Conservation (phyloP, 2,113 vertebrate species). For the Ceyx margarethae region DNA sequence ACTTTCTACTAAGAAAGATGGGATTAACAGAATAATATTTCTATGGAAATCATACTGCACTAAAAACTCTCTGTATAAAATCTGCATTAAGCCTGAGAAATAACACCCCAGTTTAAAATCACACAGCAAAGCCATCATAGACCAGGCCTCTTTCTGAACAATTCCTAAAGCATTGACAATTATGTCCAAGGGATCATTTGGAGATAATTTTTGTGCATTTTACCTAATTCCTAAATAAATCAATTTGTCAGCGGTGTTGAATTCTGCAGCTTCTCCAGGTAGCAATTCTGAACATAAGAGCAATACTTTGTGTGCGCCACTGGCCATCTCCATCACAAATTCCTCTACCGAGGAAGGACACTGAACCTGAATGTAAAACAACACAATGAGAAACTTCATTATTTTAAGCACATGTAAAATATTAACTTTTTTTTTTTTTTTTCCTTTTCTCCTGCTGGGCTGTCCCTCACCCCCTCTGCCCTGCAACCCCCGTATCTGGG, state of each 20-base stretch:
- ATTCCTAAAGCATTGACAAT: neutral
- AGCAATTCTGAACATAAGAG: neutral
- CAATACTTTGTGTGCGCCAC: neutral
- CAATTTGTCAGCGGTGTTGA: neutral
- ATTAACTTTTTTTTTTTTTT: fast-evolving
- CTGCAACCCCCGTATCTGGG: neutral
- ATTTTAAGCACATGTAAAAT: neutral
- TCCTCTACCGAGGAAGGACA: neutral
- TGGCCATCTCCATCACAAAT: neutral
- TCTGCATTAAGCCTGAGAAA: neutral
- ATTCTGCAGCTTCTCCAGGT: neutral
- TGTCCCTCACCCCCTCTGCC: neutral
- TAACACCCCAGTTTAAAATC: neutral
- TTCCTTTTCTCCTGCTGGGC: neutral
- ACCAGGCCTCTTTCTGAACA: neutral
- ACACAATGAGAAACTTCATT: neutral
- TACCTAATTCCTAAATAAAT: neutral
- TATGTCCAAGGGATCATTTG: neutral
- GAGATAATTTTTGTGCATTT: neutral
- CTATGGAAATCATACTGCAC: neutral
- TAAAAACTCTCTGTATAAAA: neutral
- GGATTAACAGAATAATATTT: neutral
- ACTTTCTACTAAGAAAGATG: neutral
- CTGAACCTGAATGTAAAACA: neutral
- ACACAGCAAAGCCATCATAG: neutral